These are phyloP conservation scores for Hirtodrosophila alboralis DNA, from an alignment of 2,888 invertebrate species.

Conservation along the genomic window DNA sequence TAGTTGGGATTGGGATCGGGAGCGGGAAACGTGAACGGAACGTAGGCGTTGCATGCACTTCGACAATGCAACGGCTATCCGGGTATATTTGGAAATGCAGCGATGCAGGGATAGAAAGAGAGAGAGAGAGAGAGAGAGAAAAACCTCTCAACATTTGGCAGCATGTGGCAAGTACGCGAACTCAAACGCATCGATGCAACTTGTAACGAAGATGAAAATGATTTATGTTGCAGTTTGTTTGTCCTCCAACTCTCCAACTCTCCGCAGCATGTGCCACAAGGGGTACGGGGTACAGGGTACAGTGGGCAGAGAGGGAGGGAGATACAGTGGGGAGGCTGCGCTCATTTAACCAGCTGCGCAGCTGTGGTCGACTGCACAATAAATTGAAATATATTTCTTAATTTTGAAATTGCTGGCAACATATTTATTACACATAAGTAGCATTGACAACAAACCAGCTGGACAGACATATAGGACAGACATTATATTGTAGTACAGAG, in stretches of 20 bases:
- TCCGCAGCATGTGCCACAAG: conserved; percentile 11
- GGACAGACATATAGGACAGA: conserved; percentile 10
- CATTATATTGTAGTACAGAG: background rate
- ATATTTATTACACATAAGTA: conserved; percentile 63
- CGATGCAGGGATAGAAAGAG: conserved; percentile 23
- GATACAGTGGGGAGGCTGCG: conserved; percentile 1
- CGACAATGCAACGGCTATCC: conserved; percentile 26
- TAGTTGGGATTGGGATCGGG: conserved; percentile 13
- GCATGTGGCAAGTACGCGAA: conserved; percentile 79
- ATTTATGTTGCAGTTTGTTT: conserved; percentile 65
- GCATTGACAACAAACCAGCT: conserved; percentile 22
- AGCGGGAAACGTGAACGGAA: conserved; percentile 32
- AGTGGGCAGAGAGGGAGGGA: background rate
- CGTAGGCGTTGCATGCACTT: conserved; percentile 46
- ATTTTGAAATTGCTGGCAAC: conserved; percentile 69
- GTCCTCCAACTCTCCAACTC: conserved; percentile 24
- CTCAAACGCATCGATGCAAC: conserved; percentile 70
- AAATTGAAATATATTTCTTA: conserved; percentile 63
- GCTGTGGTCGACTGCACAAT: conserved; percentile 45
- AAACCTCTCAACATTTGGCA: conserved; percentile 69
- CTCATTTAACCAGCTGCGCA: conserved; percentile 46
- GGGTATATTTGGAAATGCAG: conserved; percentile 40
- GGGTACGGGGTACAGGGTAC: background rate
- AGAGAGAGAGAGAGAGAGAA: conserved; percentile 8
- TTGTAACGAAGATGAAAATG: conserved; percentile 74